phyloP scores from a whole-genome alignment of 37 sponge, comb jelly and placozoan species.

The Ephydatia muelleri region DNA sequence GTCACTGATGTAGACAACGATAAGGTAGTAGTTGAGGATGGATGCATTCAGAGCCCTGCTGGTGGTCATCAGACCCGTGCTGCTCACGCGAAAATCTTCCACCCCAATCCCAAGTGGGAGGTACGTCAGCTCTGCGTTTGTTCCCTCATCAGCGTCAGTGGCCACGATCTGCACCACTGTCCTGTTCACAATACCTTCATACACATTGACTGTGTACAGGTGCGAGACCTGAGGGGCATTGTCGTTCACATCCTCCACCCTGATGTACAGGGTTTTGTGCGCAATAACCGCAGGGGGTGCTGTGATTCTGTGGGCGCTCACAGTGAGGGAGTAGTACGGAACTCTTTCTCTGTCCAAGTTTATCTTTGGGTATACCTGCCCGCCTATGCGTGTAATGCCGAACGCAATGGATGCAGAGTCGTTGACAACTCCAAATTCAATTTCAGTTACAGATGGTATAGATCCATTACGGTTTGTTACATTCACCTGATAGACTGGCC shows the following conservation, averaged over 20 bases:
- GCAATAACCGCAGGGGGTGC: constrained; percentile 50
- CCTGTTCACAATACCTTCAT: constrained; percentile 25
- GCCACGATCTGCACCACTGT: constrained; percentile 62
- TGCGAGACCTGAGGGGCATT: constrained; percentile 63
- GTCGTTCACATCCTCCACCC: constrained; percentile 83
- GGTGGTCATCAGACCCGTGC: constrained; percentile 52
- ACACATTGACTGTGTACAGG: constrained; percentile 48
- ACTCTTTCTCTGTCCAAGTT: constrained; percentile 65
- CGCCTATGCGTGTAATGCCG: constrained; percentile 34
- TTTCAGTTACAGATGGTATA: constrained; percentile 10
- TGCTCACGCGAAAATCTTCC: constrained; percentile 56
- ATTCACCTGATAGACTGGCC: constrained; percentile 18
- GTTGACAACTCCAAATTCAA: constrained; percentile 31
- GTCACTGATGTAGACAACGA: constrained; percentile 72
- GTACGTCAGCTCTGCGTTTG: constrained; percentile 70
- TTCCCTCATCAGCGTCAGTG: constrained; percentile 76
- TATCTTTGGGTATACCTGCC: constrained; percentile 56
- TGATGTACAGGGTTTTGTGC: neutral
- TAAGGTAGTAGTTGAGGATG: constrained; percentile 40
- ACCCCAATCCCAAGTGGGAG: constrained; percentile 66
- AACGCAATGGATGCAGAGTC: constrained; percentile 59
- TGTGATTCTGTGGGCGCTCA: constrained; percentile 42
- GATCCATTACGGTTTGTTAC: constrained; percentile 38
- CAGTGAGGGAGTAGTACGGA: constrained; percentile 37
- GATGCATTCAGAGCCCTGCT: constrained; percentile 29